phyloP scores from a whole-genome alignment of 1,140 invertebrate species.

The Drosophila mayri region DNA sequence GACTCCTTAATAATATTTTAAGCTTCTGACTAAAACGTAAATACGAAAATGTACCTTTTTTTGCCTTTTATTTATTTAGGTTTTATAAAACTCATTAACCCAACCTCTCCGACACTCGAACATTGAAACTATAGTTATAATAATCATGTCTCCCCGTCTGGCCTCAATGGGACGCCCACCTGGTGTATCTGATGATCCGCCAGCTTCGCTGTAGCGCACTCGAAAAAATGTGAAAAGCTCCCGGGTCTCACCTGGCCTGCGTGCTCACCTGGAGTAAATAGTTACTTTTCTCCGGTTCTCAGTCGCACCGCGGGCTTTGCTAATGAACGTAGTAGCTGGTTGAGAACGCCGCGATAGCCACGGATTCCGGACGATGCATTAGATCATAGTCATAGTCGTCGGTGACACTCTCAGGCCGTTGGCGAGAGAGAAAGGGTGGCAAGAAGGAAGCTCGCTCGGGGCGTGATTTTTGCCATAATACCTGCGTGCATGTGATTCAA shows the following conservation, averaged over 20 bases:
- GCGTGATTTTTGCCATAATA: conserved; percentile 19
- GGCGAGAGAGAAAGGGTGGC: conserved; percentile 22
- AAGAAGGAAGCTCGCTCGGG: conserved; percentile 1
- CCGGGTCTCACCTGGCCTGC: not conserved
- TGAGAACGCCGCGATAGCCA: conserved; percentile 52
- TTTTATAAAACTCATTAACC: conserved; percentile 23
- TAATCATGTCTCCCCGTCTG: conserved; percentile 39
- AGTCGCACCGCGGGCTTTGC: conserved; percentile 63
- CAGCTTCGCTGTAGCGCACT: conserved; percentile 64
- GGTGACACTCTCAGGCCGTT: conserved; percentile 23
- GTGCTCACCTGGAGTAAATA: conserved; percentile 41
- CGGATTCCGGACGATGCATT: conserved; percentile 49
- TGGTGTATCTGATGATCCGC: conserved; percentile 30
- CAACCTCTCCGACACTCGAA: conserved; percentile 35
- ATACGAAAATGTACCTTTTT: not conserved
- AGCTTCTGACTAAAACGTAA: not conserved
- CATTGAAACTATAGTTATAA: conserved; percentile 47
- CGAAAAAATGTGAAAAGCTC: conserved; percentile 62
- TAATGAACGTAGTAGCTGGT: conserved; percentile 62
- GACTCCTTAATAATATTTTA: not conserved
- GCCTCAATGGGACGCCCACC: conserved; percentile 66
- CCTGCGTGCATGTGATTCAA: conserved; percentile 24
- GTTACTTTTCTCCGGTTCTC: conserved; percentile 69
- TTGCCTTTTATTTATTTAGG: conserved; percentile 1
- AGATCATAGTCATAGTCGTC: conserved; percentile 55